Base-by-base conservation (phyloP, 2,888 invertebrate genomes). In the Zygogramma bicolorata region DNA sequence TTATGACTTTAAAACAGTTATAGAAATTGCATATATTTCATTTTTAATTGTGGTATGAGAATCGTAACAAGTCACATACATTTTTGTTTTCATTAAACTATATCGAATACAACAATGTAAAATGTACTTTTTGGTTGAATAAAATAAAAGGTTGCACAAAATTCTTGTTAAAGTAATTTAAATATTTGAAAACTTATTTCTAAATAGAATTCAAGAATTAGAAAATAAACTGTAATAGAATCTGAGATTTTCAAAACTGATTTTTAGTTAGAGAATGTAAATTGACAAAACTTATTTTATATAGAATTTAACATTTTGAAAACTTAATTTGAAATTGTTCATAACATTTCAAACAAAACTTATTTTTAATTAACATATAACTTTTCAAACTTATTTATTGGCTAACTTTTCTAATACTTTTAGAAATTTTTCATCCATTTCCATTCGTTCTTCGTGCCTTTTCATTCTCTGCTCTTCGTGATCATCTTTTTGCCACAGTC, bases 391-490 rank as follows among this genome's bases (percentile, higher is more conserved):
- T 59, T 40, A 57, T 31, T 66, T 66, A 67, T 74, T 65, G 60
- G 60, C 53, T 61, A 73, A 59, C 38, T 73, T 70, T 68, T 75
- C 65, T 42, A 75, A 60, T 22, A 75, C 58, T 57, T 40, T 57
- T 29, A 65, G 65, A 66, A 74, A 69, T 65, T 73, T 77, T 60
- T 63, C 42, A 57, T 78, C 76, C 72, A 77, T 79, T 34, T 73
- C 73, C 75, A 77, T 74, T 59, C 73, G 62, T 46, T 79, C 76
- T 63, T 72, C 68, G 57, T 79, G 76, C 60, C 74, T 67, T 71
- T 73, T 76, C 18, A 29, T 71, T 67, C 53, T 76, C 0, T 65
- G n/a, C 20, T 70, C 68, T 59, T 77, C 76, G 20, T 79, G 75
- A 34, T 73, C 75, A 13, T 74, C 74, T 72, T 76, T 75, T 59